Base-by-base conservation (phyloP, 2,797 vertebrate species). In the Silurus aristotelis region DNA sequence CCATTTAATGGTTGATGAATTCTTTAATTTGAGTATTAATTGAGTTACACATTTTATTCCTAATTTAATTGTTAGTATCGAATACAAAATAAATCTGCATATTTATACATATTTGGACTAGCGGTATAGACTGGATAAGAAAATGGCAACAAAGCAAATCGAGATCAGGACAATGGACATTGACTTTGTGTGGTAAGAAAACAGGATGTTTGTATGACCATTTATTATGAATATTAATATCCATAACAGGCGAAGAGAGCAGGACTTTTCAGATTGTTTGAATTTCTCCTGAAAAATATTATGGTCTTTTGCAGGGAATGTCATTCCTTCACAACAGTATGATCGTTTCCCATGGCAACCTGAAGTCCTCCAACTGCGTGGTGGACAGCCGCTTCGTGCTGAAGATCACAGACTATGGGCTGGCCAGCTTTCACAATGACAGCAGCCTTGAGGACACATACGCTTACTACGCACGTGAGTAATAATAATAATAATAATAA, bases 361-460 rank as follows among this genome's bases (percentile, higher is more conserved):
- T 98, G 86, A 98, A 97, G 90, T 98, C 97, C 0, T 97, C 97
- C 86, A 98, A 98, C 94, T 98, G 97, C 0, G 96, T 98, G 90
- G 97, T 98, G 76, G 97, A 98, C 80, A 95, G 96, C 14, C 96
- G 97, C 86, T 98, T 98, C 0, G 97, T 98, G 48, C 94, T 98
- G 64, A 98, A 98, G 94, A 96, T 98, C 93, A 97, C 97, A 0
- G 97, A 98, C 91, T 98, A 97, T 0, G 97, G 97, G 0, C 91
- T 98, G 82, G 94, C 95, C 91, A 97, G 95, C 87, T 96, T 98
- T 87, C 92, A 95, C 27, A 81, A 86, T 14, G 85, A 90, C 0
- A 90, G 91, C 1, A 91, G 85, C 20, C 78, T 87, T 0, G 96
- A 97, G 0, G 96, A 97, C 85, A 90, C 92, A 0, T 95, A 97